Base-by-base conservation (phyloP, 2,888 invertebrate species). In the Agrotis exclamationis region DNA sequence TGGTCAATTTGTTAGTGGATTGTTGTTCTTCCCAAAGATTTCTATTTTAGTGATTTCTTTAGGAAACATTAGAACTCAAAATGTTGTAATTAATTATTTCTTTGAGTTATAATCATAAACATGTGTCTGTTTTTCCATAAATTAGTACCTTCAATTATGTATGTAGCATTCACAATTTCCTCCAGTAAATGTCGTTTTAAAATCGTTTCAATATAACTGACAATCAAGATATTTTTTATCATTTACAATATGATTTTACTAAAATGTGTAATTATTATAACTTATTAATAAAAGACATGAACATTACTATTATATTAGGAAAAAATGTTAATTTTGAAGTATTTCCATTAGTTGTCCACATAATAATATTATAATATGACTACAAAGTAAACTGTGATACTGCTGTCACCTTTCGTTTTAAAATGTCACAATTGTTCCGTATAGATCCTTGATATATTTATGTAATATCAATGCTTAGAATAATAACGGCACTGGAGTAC, bases 401-500 rank as follows among this genome's bases (percentile, higher is more conserved):
- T 81, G 70, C 64, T 80, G 84, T 86, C 86, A 86, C 84, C 80
- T 78, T 78, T 82, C 74, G 59, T 80, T 76, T 74, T 70, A 57
- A 70, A 76, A 69, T 67, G 72, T 81, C 76, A 72, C 82, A 75
- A 69, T 74, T 72, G 58, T 85, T 82, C 74, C 76, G 72, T 63
- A 63, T 84, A 85, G 85, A 82, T 76, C 67, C 80, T 83, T 73
- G 75, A 64, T 84, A 85, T 83, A 79, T 75, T 67, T 76, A 82
- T 74, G 68, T 79, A 76, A 83, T 83, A 74, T 82, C 79, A 74
- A 82, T 72, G 85, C 82, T 88, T 91, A 92, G 89, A 87, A 87
- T 90, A 88, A 87, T 87, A 89, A 88, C 88, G 89, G 93, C 94
- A 94, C 93, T 93, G 89, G 91, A 95, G 95, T 96, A 96, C 95